These are phyloP conservation scores for Pangasius djambal DNA, from an alignment of 2,797 vertebrate species.

Conservation along the genomic window DNA sequence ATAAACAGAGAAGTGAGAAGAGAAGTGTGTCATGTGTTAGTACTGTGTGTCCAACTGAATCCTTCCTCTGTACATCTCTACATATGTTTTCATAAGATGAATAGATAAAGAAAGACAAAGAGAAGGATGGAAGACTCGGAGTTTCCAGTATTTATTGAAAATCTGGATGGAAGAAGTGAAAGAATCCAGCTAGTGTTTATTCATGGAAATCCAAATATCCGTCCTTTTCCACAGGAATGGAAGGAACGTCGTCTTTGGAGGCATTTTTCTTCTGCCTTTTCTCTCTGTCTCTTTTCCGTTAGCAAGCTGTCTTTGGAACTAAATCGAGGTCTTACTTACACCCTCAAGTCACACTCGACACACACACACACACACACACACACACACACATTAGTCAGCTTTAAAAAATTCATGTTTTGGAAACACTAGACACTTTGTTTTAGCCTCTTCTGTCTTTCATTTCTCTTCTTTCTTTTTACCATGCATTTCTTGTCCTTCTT, in stretches of 20 bases:
- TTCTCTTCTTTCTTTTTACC: not conserved
- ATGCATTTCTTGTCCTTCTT: not conserved
- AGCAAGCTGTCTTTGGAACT: constrained; percentile 23
- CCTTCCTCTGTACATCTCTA: not conserved
- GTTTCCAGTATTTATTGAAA: not conserved
- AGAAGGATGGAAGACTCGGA: not conserved
- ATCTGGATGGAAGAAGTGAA: not conserved
- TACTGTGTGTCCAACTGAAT: not conserved
- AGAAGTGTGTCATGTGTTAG: not conserved
- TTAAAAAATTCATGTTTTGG: not conserved
- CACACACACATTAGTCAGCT: constrained; percentile 9
- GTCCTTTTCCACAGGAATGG: constrained; percentile 27
- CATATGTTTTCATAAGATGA: not conserved
- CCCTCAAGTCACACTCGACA: constrained; percentile 19
- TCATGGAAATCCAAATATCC: constrained; percentile 16
- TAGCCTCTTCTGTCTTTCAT: constrained; percentile 16
- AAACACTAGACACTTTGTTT: constrained; percentile 2
- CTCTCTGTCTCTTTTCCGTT: not conserved
- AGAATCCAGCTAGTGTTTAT: constrained; percentile 16
- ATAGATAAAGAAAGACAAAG: not conserved
- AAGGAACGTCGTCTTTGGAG: not conserved
- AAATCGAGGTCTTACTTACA: constrained; percentile 1
- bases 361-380: constrained; percentile 4
- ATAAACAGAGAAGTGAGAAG: not conserved
- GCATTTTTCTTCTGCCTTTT: constrained; percentile 30